These are phyloP conservation scores for Anthopleura xanthogrammica DNA, from an alignment of 92 coral and sea anemone species.

Conservation along the genomic window DNA sequence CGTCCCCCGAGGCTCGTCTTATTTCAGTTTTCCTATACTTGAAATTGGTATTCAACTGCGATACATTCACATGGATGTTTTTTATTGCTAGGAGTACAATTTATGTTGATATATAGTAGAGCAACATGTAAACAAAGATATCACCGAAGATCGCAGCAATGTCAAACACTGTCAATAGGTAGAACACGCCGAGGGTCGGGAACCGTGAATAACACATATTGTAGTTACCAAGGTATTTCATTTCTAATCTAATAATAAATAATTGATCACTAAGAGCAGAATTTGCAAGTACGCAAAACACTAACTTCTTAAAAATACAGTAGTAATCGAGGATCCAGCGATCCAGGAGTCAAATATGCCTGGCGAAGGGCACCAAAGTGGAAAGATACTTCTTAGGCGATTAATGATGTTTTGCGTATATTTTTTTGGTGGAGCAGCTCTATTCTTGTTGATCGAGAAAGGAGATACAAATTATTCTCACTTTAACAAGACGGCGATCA, in stretches of 20 bases:
- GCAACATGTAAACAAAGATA: too few relatives aligned
- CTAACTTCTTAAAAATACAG: background rate
- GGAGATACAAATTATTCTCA: slow-evolving; percentile 8
- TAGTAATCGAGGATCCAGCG: background rate
- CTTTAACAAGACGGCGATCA: background rate
- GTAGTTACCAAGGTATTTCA: too few relatives aligned
- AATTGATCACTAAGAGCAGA: background rate
- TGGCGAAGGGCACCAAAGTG: background rate
- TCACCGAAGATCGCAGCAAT: too few relatives aligned
- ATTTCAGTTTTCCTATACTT: too few relatives aligned
- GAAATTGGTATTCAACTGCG: too few relatives aligned
- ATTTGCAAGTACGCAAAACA: background rate
- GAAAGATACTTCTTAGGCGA: slow-evolving; percentile 22
- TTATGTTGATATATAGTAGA: too few relatives aligned
- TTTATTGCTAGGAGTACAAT: too few relatives aligned
- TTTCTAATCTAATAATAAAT: background rate
- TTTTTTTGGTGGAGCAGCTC: slow-evolving; percentile 23
- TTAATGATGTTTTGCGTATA: slow-evolving; percentile 9
- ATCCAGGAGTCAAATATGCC: background rate
- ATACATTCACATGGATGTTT: too few relatives aligned
- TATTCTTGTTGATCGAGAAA: slow-evolving; percentile 41
- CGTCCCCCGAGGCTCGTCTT: too few relatives aligned
- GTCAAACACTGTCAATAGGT: too few relatives aligned
- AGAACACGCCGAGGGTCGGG: too few relatives aligned
- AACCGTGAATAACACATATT: too few relatives aligned